Evolutionary conservation across 2,797 vertebrate species (phyloP).

Genomic region (Chloroceryle inda): DNA sequence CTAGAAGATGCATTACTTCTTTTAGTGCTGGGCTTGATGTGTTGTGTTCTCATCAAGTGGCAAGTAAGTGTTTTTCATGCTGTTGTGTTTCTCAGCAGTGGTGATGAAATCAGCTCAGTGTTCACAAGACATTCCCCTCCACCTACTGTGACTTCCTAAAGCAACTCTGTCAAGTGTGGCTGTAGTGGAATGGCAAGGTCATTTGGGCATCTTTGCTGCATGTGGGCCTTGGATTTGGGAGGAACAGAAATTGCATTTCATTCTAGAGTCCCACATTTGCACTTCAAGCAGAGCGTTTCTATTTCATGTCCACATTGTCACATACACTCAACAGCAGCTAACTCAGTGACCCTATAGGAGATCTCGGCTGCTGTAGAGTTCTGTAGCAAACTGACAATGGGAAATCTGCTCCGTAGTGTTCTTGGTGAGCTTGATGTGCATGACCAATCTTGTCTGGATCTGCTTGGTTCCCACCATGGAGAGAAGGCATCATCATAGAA

Average conservation of each 20-base stretch:
- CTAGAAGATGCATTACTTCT: background rate
- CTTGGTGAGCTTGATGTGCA: background rate
- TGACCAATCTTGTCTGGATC: background rate
- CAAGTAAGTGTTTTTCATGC: background rate
- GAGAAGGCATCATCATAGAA: background rate
- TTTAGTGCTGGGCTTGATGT: background rate
- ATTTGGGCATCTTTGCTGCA: background rate
- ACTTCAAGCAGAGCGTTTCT: background rate
- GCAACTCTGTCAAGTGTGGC: fast-evolving
- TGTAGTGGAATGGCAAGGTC: background rate
- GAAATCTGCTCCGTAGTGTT: background rate
- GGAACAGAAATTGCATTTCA: background rate
- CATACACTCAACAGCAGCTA: background rate
- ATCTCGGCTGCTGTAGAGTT: background rate
- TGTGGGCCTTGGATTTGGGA: background rate
- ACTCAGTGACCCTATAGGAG: background rate
- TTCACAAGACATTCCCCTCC: background rate
- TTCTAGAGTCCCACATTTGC: background rate
- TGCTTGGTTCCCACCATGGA: background rate
- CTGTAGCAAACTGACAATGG: background rate
- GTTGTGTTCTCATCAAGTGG: background rate
- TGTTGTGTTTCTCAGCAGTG: background rate
- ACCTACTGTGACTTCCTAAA: background rate
- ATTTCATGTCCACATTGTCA: background rate
- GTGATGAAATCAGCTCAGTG: background rate